These are phyloP conservation scores for Lochmaea capreae DNA, from an alignment of 2,888 invertebrate genomes.

Conservation along the genomic window DNA sequence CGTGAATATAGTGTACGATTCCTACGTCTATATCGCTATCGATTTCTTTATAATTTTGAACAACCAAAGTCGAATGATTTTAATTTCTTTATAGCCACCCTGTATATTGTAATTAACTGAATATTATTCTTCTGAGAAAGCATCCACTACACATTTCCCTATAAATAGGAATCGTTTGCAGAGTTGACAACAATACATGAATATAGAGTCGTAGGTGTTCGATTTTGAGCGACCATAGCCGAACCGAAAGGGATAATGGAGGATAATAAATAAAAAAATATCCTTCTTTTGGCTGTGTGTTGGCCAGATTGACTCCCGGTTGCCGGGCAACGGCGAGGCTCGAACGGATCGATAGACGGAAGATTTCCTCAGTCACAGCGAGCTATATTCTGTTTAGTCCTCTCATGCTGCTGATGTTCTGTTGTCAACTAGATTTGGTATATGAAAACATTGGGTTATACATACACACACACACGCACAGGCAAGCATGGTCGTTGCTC, in stretches of 20 bases:
- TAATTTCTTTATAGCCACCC: no score
- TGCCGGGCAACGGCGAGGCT: constrained; percentile 69
- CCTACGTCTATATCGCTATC: no score
- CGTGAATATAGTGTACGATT: no score
- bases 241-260: constrained; percentile 63
- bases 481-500: no score
- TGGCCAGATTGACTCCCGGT: constrained; percentile 71
- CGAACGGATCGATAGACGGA: constrained; percentile 68
- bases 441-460: neutral
- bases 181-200: constrained; percentile 47
- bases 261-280: constrained; percentile 67
- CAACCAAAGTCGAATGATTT: no score
- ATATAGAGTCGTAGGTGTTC: constrained; percentile 19
- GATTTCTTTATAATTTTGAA: no score
- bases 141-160: constrained; percentile 8
- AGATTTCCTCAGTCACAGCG: constrained; percentile 61
- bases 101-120: no score
- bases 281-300: constrained; percentile 65
- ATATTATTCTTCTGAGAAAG: no score
- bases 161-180: constrained; percentile 18
- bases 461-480: no score
- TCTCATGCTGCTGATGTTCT: constrained; percentile 24
- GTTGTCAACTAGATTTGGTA: constrained; percentile 22
- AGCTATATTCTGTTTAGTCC: constrained; percentile 41
- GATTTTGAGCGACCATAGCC: constrained; percentile 53